Conservation (phyloP, 2,797 vertebrate species). For the Spatula versicolor region DNA sequence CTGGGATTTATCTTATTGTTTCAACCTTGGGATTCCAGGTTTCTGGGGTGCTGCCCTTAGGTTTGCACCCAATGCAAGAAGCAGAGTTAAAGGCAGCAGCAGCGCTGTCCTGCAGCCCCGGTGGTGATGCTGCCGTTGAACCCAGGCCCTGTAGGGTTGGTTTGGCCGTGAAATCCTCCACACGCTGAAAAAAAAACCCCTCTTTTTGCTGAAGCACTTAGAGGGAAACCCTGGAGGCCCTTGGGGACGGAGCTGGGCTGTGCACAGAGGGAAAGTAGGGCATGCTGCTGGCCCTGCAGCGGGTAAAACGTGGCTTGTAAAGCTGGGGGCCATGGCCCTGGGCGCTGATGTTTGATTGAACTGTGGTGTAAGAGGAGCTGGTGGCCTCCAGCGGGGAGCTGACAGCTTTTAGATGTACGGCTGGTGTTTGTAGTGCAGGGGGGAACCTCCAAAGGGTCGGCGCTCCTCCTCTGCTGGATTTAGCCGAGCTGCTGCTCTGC, state of each 20-base stretch:
- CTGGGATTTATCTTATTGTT: background rate
- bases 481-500: background rate
- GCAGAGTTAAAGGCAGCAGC: background rate
- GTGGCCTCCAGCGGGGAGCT: background rate
- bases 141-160: accelerated
- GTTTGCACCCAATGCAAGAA: background rate
- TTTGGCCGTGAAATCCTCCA: background rate
- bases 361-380: background rate
- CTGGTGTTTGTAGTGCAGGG: background rate
- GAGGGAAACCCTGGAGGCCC: background rate
- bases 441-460: background rate
- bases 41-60: accelerated
- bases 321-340: background rate
- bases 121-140: background rate
- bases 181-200: background rate
- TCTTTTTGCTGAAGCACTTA: background rate
- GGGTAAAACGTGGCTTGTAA: background rate
- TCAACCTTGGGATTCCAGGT: background rate
- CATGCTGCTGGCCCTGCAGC: background rate
- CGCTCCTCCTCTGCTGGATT: background rate
- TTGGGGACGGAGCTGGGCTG: background rate
- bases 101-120: background rate
- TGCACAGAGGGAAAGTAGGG: background rate
- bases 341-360: background rate
- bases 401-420: background rate